Percentiles rank a stretch among this genome's conserved stretches.
These are phyloP conservation scores for Andinoacara biseriatus DNA, from an alignment of 2,113 vertebrate genomes.

Conservation along the genomic window DNA sequence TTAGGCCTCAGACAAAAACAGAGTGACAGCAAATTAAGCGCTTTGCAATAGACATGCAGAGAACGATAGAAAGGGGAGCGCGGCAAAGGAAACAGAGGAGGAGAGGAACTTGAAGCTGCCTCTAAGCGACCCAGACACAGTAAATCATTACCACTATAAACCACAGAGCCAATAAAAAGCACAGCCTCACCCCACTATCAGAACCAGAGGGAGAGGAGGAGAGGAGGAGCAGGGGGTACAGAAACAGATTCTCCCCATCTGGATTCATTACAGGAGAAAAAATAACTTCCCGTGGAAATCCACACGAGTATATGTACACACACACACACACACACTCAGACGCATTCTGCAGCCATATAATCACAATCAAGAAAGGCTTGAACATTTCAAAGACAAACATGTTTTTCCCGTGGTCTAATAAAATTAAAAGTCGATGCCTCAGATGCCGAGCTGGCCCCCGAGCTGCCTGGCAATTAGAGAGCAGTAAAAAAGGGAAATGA, in stretches of 20 bases:
- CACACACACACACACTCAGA: conserved; percentile 27
- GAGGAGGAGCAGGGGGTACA: conserved; percentile 57
- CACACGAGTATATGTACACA: conserved; percentile 17
- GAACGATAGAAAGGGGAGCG: conserved; percentile 8
- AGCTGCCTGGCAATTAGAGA: conserved; percentile 83
- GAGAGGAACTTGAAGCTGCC: conserved; percentile 70
- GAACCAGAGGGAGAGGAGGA: conserved; percentile 62
- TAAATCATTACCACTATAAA: conserved; percentile 79
- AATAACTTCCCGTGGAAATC: conserved; percentile 71
- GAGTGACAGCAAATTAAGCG: conserved; percentile 67
- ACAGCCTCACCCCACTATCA: conserved; percentile 72
- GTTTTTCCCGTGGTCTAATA: conserved; percentile 88
- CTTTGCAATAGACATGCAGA: conserved; percentile 37
- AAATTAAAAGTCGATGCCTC: conserved; percentile 81
- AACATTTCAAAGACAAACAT: conserved; percentile 87
- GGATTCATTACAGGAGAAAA: conserved; percentile 80
- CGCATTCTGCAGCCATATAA: conserved; percentile 67
- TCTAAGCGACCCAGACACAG: conserved; percentile 66
- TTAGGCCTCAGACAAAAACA: conserved; percentile 46
- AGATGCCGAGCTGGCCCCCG: conserved; percentile 71
- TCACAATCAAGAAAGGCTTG: conserved; percentile 79
- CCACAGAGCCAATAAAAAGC: conserved; percentile 76
- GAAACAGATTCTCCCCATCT: conserved; percentile 81
- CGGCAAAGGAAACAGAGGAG: conserved; percentile 37
- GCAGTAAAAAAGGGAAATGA: conserved; percentile 80